These are phyloP conservation scores for Corythornis vintsioides DNA, from an alignment of 2,113 vertebrate genomes.

Conservation along the genomic window DNA sequence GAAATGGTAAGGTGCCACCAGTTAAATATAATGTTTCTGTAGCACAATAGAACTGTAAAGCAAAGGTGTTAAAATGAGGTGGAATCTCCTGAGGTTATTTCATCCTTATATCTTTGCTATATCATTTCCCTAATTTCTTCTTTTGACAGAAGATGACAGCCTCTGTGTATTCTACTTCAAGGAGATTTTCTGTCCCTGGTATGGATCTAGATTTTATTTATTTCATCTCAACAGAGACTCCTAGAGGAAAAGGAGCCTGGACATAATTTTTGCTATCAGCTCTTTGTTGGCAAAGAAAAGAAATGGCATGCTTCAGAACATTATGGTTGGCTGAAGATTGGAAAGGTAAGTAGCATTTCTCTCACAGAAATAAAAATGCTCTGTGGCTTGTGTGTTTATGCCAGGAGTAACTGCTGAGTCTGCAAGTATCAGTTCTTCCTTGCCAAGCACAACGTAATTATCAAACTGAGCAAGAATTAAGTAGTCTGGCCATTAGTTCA, in stretches of 20 bases:
- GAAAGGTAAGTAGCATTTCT: neutral
- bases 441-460: neutral
- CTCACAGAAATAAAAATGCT: neutral
- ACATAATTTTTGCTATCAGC: neutral
- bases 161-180: neutral
- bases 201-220: neutral
- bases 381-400: neutral
- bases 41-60: neutral
- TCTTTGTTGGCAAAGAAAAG: neutral
- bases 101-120: neutral
- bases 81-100: neutral
- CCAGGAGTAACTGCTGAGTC: conserved; percentile 30
- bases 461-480: neutral
- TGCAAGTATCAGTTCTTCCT: neutral
- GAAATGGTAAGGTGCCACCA: neutral
- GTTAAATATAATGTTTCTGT: neutral
- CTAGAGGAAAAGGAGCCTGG: neutral
- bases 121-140: conserved; percentile 16
- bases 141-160: neutral
- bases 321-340: neutral
- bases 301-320: neutral
- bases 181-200: neutral
- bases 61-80: conserved; percentile 1
- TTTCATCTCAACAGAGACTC: neutral
- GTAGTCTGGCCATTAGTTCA: neutral